Percentiles rank a stretch among this genome's conserved stretches.
These are phyloP conservation scores for Amaurobius ferox DNA, from an alignment of 2,888 invertebrate genomes.

Conservation along the genomic window DNA sequence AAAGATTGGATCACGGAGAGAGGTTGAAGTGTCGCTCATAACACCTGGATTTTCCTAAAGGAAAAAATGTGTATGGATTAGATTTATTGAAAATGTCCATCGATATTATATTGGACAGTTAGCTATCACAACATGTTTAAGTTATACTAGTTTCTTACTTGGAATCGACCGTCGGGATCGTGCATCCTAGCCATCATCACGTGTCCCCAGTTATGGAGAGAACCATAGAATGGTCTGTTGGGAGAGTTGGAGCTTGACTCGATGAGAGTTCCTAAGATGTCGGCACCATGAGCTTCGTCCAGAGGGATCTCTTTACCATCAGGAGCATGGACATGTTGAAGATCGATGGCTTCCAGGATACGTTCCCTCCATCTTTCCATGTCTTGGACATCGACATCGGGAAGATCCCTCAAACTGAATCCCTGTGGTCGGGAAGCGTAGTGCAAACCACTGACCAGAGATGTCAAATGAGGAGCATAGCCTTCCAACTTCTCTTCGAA, in stretches of 20 bases:
- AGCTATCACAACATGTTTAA: too few relatives aligned
- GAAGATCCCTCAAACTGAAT: constrained; percentile 50
- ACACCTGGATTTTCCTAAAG: constrained; percentile 75
- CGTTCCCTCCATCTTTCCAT: constrained; percentile 87
- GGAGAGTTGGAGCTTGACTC: constrained; percentile 80
- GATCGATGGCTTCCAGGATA: constrained; percentile 84
- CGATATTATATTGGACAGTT: too few relatives aligned
- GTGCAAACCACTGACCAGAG: constrained; percentile 71
- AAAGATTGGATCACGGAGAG: constrained; percentile 85
- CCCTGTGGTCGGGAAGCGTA: constrained; percentile 72
- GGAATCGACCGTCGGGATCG: constrained; percentile 87
- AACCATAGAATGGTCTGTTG: constrained; percentile 80
- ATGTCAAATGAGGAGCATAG: constrained; percentile 73
- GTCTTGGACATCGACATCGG: constrained; percentile 58
- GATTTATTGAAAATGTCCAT: too few relatives aligned
- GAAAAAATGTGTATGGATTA: too few relatives aligned
- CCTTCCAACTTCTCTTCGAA: constrained; percentile 74
- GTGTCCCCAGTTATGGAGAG: constrained; percentile 90
- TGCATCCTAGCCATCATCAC: constrained; percentile 86
- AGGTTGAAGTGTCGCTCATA: constrained; percentile 82
- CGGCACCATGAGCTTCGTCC: constrained; percentile 85
- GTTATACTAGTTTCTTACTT: too few relatives aligned
- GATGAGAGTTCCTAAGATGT: constrained; percentile 87
- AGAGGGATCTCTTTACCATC: constrained; percentile 81
- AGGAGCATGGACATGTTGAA: constrained; percentile 79